Evolutionary conservation across 2,888 invertebrate species (phyloP).

Genomic region (Napeogenes sylphis): DNA sequence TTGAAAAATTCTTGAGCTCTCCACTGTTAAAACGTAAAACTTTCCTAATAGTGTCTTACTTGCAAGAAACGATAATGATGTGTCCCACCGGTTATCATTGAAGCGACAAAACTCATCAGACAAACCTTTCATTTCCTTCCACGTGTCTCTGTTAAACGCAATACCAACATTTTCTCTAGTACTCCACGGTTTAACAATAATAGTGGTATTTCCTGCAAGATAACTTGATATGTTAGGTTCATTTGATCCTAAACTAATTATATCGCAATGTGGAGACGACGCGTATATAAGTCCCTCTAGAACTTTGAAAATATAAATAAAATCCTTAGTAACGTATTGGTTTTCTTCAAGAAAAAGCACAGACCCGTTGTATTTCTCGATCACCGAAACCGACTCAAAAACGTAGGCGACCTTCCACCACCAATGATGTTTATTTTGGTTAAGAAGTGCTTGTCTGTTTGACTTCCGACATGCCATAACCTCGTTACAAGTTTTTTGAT

Average conservation of each 20-base stretch:
- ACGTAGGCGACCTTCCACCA: slow-evolving; percentile 52
- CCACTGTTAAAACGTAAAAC: slow-evolving; percentile 35
- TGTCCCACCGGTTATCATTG: slow-evolving; percentile 46
- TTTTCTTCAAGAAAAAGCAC: slow-evolving; percentile 35
- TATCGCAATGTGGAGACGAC: slow-evolving; percentile 41
- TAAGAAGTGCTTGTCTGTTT: slow-evolving; percentile 29
- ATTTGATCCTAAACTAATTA: slow-evolving; percentile 43
- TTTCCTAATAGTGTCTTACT: slow-evolving; percentile 31
- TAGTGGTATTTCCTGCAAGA: slow-evolving; percentile 17
- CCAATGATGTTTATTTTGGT: slow-evolving; percentile 49
- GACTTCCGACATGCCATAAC: slow-evolving; percentile 32
- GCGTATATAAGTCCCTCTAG: slow-evolving; percentile 30
- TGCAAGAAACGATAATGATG: slow-evolving; percentile 40
- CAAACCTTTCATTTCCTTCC: slow-evolving; percentile 41
- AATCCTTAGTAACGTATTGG: slow-evolving; percentile 45
- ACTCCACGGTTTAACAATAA: slow-evolving; percentile 38
- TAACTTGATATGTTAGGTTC: slow-evolving; percentile 31
- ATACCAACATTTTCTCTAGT: slow-evolving; percentile 37
- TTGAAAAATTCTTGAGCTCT: slow-evolving; percentile 43
- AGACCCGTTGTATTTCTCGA: slow-evolving; percentile 39
- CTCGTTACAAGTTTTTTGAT: slow-evolving; percentile 36
- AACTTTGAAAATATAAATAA: slow-evolving; percentile 39
- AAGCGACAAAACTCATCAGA: slow-evolving; percentile 42
- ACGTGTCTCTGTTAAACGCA: slow-evolving; percentile 43
- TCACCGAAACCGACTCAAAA: slow-evolving; percentile 40